Evolutionary conservation across 1,140 invertebrate species (phyloP).

Genomic region (Glossosoma conforme): DNA sequence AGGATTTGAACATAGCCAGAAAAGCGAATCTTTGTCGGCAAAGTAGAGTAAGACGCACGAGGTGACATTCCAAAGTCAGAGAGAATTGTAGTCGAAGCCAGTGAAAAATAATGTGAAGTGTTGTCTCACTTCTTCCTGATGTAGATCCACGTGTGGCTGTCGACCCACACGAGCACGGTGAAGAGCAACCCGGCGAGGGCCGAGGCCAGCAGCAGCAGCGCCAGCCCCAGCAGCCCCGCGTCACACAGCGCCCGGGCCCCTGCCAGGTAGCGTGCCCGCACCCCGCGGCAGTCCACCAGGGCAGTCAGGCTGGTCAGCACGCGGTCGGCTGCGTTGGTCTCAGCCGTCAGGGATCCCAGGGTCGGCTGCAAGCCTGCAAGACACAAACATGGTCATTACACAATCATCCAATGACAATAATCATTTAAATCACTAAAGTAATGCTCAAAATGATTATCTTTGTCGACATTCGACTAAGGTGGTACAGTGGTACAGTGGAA

Average conservation of each 20-base stretch:
- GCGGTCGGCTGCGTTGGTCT: slow-evolving; percentile 63
- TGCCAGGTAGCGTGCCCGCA: slow-evolving; percentile 74
- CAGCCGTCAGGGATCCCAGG: slow-evolving; percentile 64
- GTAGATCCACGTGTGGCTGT: slow-evolving; percentile 95
- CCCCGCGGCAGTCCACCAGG: slow-evolving; percentile 71
- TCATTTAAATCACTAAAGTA: no score
- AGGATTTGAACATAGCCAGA: no score
- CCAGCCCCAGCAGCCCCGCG: slow-evolving; percentile 71
- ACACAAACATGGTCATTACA: no score
- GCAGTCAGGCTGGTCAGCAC: slow-evolving; percentile 55
- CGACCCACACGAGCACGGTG: slow-evolving; percentile 87
- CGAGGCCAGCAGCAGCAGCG: slow-evolving; percentile 80
- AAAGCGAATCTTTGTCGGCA: slow-evolving; percentile 34
- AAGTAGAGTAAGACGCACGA: slow-evolving; percentile 30
- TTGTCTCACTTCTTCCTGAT: slow-evolving; percentile 79
- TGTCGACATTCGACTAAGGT: no score
- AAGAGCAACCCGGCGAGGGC: slow-evolving; percentile 80
- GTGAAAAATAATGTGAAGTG: no score
- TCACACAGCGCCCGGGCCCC: slow-evolving; percentile 75
- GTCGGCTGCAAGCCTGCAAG: slow-evolving; percentile 59
- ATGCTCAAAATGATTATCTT: no score
- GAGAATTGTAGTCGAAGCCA: slow-evolving; percentile 40
- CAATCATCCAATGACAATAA: no score
- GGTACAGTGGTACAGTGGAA: no score
- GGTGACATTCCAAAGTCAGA: no score